phyloP scores from a whole-genome alignment of 2,888 invertebrate species.

The Macrophya annulata region DNA sequence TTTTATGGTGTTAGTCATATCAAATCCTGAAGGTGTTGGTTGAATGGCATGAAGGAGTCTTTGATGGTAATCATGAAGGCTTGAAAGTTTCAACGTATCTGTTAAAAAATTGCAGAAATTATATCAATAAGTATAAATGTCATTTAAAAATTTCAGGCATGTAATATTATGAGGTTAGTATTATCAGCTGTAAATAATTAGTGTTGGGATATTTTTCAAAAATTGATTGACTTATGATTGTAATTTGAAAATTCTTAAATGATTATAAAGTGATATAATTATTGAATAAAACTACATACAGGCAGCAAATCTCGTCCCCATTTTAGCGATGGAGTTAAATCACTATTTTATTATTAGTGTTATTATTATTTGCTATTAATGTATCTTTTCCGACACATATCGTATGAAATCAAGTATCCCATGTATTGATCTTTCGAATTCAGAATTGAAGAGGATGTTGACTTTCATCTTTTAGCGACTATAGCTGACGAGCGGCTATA shows the following conservation, averaged over 20 bases:
- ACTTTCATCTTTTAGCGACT: conserved; percentile 10
- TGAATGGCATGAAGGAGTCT: conserved; percentile 94
- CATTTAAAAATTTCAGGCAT: background rate
- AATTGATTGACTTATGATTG: background rate
- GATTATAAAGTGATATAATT: background rate
- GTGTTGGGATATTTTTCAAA: background rate
- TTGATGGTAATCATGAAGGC: conserved; percentile 97
- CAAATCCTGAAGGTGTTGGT: conserved; percentile 96
- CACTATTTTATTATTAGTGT: background rate
- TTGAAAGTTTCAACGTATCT: conserved; percentile 99
- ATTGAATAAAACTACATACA: conserved; percentile 31
- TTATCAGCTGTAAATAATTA: background rate
- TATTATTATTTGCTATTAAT: background rate
- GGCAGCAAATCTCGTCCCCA: conserved; percentile 51
- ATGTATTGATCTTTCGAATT: conserved; percentile 32
- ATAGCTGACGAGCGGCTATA: background rate
- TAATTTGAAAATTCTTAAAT: background rate
- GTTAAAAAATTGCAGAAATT: conserved; percentile 65
- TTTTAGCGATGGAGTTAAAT: background rate
- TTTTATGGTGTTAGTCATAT: conserved; percentile 98
- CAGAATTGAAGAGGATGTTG: conserved; percentile 30
- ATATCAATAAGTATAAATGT: conserved; percentile 24
- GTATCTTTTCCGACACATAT: conserved; percentile 14
- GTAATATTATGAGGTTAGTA: background rate
- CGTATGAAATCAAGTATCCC: background rate